A percentile compares a stretch with the other conserved stretches of the same genome.
Evolutionary conservation across 1,140 invertebrate species (phyloP).

Genomic region (Tetranychus urticae): DNA sequence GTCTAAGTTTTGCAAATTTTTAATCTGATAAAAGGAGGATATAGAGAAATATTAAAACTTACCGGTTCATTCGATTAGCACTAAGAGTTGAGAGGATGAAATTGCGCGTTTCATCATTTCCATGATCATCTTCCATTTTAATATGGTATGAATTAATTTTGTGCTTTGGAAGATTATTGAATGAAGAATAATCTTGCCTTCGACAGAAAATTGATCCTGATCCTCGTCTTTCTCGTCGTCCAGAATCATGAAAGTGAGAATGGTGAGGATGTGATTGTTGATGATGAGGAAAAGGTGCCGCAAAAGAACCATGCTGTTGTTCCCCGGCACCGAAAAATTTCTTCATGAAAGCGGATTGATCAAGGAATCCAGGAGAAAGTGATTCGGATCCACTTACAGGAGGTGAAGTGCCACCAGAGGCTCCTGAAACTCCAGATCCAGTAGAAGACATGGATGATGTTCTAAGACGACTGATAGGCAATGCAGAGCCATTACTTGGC

Average conservation of each 20-base stretch:
- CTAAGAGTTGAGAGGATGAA: slow-evolving; percentile 74
- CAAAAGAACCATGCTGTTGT: neutral
- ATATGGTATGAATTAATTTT: slow-evolving; percentile 97
- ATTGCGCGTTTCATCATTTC: slow-evolving; percentile 59
- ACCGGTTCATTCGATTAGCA: slow-evolving; percentile 37
- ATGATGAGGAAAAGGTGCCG: neutral
- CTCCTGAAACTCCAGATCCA: slow-evolving; percentile 12
- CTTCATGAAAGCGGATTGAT: neutral
- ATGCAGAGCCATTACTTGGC: neutral
- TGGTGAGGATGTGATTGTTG: neutral
- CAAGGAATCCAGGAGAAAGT: neutral
- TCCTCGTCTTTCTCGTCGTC: slow-evolving; percentile 6
- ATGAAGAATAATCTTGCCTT: slow-evolving; percentile 74
- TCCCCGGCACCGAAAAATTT: neutral
- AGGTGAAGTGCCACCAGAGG: slow-evolving; percentile 1
- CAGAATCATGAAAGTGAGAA: neutral
- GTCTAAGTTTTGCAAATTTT: no score
- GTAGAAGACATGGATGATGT: slow-evolving; percentile 16
- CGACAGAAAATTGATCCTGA: slow-evolving; percentile 44
- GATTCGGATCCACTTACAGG: neutral
- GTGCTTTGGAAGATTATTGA: slow-evolving; percentile 71
- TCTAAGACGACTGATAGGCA: slow-evolving; percentile 9
- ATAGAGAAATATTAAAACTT: neutral
- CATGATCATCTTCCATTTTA: slow-evolving; percentile 87
- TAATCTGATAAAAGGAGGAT: neutral